Conservation (phyloP, 2,113 vertebrate genomes). For the Monopterus albus region DNA sequence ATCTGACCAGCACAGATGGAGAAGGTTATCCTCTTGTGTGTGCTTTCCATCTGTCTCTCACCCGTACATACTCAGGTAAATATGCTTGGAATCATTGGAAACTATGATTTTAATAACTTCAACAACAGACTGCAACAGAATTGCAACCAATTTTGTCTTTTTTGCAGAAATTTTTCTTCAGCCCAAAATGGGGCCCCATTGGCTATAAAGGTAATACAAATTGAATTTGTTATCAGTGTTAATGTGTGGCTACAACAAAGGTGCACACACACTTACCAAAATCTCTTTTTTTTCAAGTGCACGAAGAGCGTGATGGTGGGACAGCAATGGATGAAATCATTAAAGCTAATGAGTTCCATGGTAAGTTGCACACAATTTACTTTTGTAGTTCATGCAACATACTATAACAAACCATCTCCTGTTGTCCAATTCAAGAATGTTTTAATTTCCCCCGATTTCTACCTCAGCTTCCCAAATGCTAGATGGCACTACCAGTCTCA, state of each 20-base stretch:
- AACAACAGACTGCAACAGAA: not conserved
- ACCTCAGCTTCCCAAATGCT: conserved; percentile 53
- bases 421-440: not conserved
- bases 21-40: conserved; percentile 67
- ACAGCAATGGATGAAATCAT: conserved; percentile 83
- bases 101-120: not conserved
- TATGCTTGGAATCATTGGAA: not conserved
- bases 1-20: conserved; percentile 61
- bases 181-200: conserved; percentile 58
- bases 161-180: conserved; percentile 69
- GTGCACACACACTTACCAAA: not conserved
- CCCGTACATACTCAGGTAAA: conserved; percentile 74
- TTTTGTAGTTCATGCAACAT: not conserved
- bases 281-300: conserved; percentile 51
- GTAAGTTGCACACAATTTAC: conserved; percentile 45
- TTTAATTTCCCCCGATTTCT: conserved; percentile 4
- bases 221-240: not conserved
- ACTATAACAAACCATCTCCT: not conserved
- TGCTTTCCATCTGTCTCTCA: conserved; percentile 55
- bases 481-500: conserved; percentile 69
- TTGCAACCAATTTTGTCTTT: conserved; percentile 1
- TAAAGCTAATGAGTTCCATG: conserved; percentile 74
- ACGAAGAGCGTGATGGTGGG: conserved; percentile 35
- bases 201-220: conserved; percentile 63
- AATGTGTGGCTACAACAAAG: not conserved